These are phyloP conservation scores for Chrysolina haemoptera DNA, from an alignment of 2,888 invertebrate genomes.

Conservation along the genomic window DNA sequence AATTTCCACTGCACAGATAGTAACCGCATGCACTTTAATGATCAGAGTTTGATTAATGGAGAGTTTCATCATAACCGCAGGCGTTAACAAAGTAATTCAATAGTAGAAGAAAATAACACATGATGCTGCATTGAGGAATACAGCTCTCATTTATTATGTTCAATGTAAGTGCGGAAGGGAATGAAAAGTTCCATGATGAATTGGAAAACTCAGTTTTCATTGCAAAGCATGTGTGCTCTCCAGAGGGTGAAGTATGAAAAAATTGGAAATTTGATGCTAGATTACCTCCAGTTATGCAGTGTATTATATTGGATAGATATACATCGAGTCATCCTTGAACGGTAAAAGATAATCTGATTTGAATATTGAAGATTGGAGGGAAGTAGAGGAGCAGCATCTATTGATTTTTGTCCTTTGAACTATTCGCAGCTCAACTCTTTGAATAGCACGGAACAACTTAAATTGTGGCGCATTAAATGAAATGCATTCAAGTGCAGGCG, in stretches of 20 bases:
- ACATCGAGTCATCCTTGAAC: too few relatives aligned
- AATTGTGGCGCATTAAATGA: too few relatives aligned
- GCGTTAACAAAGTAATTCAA: background rate
- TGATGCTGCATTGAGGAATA: background rate
- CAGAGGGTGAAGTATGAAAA: background rate
- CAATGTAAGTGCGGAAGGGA: background rate
- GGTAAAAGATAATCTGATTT: too few relatives aligned
- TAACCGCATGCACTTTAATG: constrained; percentile 21
- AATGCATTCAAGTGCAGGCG: too few relatives aligned
- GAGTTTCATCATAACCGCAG: constrained; percentile 8
- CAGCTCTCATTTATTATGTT: constrained; percentile 5
- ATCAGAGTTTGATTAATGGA: constrained; percentile 25
- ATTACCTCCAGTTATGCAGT: too few relatives aligned
- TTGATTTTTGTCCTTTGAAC: too few relatives aligned
- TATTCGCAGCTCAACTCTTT: too few relatives aligned
- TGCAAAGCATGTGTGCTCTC: background rate
- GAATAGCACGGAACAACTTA: too few relatives aligned
- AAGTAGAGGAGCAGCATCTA: too few relatives aligned
- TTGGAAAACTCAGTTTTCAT: background rate
- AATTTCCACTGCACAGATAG: constrained; percentile 22
- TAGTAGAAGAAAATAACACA: constrained; percentile 7
- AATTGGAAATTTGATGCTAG: background rate
- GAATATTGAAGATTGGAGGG: too few relatives aligned
- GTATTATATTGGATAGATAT: too few relatives aligned
- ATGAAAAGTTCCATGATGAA: background rate